Evolutionary conservation across 2,797 vertebrate genomes (phyloP).

Genomic region (Phoeniculus purpureus): DNA sequence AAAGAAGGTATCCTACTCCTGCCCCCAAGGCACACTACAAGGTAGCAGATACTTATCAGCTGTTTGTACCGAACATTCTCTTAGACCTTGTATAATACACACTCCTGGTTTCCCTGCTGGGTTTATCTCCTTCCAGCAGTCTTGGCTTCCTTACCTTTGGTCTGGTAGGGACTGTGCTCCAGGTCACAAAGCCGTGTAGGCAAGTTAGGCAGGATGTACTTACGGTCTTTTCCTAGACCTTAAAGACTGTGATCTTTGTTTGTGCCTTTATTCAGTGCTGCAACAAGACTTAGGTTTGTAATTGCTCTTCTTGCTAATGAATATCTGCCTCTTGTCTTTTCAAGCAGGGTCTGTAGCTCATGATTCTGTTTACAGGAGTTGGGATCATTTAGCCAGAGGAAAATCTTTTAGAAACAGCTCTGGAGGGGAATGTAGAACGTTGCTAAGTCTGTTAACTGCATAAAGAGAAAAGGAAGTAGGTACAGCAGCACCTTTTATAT

Average conservation of each 20-base stretch:
- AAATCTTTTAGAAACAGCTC: neutral
- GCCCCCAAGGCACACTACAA: neutral
- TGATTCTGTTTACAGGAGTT: neutral
- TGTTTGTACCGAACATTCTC: neutral
- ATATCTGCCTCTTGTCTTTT: neutral
- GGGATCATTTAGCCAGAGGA: neutral
- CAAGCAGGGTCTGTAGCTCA: neutral
- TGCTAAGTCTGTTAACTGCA: neutral
- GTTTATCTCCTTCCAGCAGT: neutral
- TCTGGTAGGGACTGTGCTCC: accelerated
- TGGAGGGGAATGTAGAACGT: neutral
- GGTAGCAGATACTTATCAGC: neutral
- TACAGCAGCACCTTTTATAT: neutral
- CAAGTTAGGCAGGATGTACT: neutral
- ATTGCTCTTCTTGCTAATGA: neutral
- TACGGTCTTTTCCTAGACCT: accelerated
- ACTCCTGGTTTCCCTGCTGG: neutral
- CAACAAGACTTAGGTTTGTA: neutral
- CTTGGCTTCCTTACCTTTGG: neutral
- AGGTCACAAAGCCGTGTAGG: neutral
- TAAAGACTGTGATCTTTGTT: neutral
- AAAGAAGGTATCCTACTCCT: neutral
- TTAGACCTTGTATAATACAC: neutral
- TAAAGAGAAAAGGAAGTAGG: neutral
- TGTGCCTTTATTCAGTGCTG: neutral